Conservation (phyloP, 2,113 vertebrate genomes). For the Myanophis thanlyinensis region DNA sequence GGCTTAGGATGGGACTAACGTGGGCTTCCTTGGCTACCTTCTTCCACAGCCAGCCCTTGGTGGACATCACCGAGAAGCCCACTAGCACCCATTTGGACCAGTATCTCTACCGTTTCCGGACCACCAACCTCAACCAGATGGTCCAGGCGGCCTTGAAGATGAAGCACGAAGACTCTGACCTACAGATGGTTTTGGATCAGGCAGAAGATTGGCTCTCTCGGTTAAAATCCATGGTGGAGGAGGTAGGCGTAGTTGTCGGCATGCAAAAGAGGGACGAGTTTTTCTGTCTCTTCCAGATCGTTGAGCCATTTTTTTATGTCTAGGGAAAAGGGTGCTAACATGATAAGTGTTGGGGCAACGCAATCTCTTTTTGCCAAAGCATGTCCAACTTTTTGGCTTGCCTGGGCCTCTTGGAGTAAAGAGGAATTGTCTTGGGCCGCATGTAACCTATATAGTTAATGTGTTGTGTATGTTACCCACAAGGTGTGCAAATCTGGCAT, state of each 20-base stretch:
- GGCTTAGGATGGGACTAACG: accelerated
- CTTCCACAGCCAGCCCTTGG: conserved; percentile 74
- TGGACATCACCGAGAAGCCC: conserved; percentile 60
- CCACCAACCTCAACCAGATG: conserved; percentile 81
- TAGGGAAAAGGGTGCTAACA: too few relatives aligned
- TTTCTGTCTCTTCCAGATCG: neutral
- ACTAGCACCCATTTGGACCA: conserved; percentile 86
- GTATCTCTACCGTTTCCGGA: conserved; percentile 75
- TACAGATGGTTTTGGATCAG: conserved; percentile 78
- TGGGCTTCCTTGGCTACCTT: neutral
- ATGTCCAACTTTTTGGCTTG: too few relatives aligned
- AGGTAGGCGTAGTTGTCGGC: conserved; percentile 68
- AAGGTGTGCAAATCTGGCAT: too few relatives aligned
- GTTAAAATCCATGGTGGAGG: conserved; percentile 79
- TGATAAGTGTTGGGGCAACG: too few relatives aligned
- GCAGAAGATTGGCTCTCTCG: conserved; percentile 87
- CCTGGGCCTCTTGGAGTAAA: too few relatives aligned
- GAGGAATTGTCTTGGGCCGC: too few relatives aligned
- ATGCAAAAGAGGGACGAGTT: too few relatives aligned
- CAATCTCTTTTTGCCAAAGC: too few relatives aligned
- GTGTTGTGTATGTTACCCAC: too few relatives aligned
- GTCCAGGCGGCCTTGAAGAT: conserved; percentile 71
- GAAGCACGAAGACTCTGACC: conserved; percentile 72
- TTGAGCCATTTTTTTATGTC: neutral
- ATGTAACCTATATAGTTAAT: too few relatives aligned